These are phyloP conservation scores for Fabriciana adippe DNA, from an alignment of 2,888 invertebrate genomes.

Conservation along the genomic window DNA sequence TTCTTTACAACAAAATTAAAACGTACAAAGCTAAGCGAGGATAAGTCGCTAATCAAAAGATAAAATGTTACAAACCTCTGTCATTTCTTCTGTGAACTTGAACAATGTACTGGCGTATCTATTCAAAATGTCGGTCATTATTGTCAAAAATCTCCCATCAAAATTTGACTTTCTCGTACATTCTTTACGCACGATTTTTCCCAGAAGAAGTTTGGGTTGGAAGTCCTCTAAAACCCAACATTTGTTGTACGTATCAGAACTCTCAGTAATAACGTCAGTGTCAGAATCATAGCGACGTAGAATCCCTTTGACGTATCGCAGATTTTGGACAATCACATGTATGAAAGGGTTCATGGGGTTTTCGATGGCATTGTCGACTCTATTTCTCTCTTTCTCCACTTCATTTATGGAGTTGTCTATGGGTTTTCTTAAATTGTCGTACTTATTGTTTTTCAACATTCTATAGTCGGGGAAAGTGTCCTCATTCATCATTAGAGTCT, in stretches of 20 bases:
- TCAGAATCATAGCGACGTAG: slow-evolving; percentile 18
- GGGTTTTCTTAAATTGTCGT: background rate
- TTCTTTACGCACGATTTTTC: slow-evolving; percentile 29
- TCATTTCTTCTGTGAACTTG: slow-evolving; percentile 55
- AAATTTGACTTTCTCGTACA: slow-evolving; percentile 41
- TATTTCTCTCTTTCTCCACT: background rate
- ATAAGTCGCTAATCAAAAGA: no score
- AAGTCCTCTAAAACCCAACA: slow-evolving; percentile 37
- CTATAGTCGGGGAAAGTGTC: background rate
- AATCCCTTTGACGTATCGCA: slow-evolving; percentile 24
- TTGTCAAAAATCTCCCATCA: slow-evolving; percentile 45
- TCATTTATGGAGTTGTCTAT: slow-evolving; percentile 1
- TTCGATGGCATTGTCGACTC: background rate
- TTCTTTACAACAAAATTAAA: no score
- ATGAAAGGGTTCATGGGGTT: background rate
- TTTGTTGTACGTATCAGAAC: slow-evolving; percentile 8
- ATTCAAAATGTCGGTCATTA: slow-evolving; percentile 53
- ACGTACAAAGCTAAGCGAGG: no score
- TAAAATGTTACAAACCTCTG: slow-evolving; percentile 44
- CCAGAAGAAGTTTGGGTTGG: slow-evolving; percentile 18
- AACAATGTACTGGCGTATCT: slow-evolving; percentile 45
- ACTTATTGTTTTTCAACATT: background rate
- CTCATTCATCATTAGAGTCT: background rate
- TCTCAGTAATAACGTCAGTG: background rate
- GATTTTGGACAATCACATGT: slow-evolving; percentile 15